A percentile compares a stretch with the other conserved stretches of the same genome.
Conservation (phyloP, 2,888 invertebrate species). For the Halictus ligatus region DNA sequence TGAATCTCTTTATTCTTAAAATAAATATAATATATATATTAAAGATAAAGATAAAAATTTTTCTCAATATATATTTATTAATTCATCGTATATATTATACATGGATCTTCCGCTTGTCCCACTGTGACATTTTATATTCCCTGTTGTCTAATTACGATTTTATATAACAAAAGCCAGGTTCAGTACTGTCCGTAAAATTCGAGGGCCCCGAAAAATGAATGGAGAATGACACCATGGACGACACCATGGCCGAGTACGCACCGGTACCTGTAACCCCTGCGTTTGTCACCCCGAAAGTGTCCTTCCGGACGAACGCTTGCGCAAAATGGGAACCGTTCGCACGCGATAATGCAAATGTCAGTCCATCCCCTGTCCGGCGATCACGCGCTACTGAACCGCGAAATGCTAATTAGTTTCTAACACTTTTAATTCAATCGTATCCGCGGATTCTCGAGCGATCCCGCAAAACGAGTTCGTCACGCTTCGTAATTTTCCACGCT, state of each 20-base stretch:
- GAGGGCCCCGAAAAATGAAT: constrained; percentile 31
- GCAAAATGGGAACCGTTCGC: constrained; percentile 75
- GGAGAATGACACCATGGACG: constrained; percentile 12
- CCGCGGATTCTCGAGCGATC: neutral
- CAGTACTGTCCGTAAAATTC: neutral
- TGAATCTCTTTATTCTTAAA: too few relatives aligned
- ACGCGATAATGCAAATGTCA: constrained; percentile 64
- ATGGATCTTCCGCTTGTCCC: too few relatives aligned
- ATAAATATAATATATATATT: too few relatives aligned
- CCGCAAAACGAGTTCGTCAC: neutral
- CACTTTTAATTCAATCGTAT: constrained; percentile 44
- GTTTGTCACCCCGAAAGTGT: constrained; percentile 73
- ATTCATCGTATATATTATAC: too few relatives aligned
- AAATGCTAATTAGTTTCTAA: constrained; percentile 76
- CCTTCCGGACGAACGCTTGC: constrained; percentile 80
- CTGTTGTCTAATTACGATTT: neutral
- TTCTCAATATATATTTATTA: too few relatives aligned
- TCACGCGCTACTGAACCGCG: constrained; percentile 66
- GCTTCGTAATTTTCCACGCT: neutral
- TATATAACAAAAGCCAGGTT: neutral
- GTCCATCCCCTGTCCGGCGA: constrained; percentile 49
- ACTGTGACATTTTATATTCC: neutral
- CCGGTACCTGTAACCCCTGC: constrained; percentile 66
- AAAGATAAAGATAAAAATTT: too few relatives aligned
- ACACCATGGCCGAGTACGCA: constrained; percentile 26